These are phyloP conservation scores for Ictalurus punctatus DNA, from an alignment of 2,113 vertebrate species.

Conservation along the genomic window DNA sequence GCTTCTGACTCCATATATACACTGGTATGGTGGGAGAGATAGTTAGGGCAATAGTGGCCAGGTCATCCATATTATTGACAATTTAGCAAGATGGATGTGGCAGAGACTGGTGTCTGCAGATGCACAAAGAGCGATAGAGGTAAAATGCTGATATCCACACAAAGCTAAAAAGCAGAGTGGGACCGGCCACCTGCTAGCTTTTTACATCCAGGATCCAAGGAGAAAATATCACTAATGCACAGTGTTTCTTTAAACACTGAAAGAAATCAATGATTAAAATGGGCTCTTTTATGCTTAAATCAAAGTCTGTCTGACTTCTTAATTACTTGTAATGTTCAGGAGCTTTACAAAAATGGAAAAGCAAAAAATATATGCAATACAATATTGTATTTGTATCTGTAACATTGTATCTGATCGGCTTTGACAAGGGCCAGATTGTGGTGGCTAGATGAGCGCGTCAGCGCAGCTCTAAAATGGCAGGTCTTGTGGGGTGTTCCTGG, in stretches of 20 bases:
- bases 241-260: slow-evolving; percentile 8
- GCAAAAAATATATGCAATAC: too few species aligned
- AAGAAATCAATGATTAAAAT: slow-evolving; percentile 40
- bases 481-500: too few species aligned
- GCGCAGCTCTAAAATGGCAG: neutral
- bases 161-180: slow-evolving; percentile 31
- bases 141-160: slow-evolving; percentile 25
- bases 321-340: neutral
- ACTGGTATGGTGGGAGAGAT: slow-evolving; percentile 11
- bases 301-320: neutral
- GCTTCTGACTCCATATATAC: neutral
- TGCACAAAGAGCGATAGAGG: neutral
- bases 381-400: too few species aligned
- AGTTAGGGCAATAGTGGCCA: neutral
- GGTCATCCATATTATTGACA: slow-evolving; percentile 39
- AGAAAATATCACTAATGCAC: slow-evolving; percentile 38
- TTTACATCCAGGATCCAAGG: neutral
- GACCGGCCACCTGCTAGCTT: slow-evolving; percentile 30
- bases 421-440: too few species aligned
- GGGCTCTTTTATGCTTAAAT: slow-evolving; percentile 27
- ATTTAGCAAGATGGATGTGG: slow-evolving; percentile 28
- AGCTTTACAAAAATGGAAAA: neutral
- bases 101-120: slow-evolving; percentile 12
- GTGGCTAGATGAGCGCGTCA: too few species aligned
- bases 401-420: too few species aligned